Conservation (phyloP, 2,797 vertebrate genomes). For the Gobio occitaniae region DNA sequence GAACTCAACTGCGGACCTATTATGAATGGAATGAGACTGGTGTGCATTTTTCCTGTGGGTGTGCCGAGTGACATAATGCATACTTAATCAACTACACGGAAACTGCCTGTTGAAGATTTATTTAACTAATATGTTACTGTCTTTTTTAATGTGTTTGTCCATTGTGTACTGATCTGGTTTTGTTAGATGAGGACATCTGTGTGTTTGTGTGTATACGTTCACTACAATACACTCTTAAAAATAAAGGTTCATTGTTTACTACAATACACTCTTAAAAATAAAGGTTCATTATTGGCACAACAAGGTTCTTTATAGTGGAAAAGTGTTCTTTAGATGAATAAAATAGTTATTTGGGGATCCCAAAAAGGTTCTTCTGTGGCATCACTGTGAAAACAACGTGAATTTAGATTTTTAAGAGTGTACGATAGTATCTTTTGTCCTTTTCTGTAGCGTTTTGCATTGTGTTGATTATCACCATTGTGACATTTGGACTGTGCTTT, state of each 20-base stretch:
- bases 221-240: background rate
- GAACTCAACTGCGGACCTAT: conserved; percentile 27
- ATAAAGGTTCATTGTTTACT: background rate
- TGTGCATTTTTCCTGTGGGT: conserved; percentile 62
- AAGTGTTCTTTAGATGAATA: background rate
- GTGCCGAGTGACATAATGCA: conserved; percentile 48
- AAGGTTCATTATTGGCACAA: background rate
- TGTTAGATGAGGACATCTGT: background rate
- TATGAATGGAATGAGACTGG: conserved; percentile 65
- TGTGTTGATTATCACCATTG: background rate
- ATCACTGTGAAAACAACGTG: background rate
- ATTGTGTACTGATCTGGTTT: background rate
- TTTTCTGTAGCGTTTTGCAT: background rate
- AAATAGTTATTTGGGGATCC: background rate
- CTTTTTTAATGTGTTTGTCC: background rate
- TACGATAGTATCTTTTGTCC: background rate
- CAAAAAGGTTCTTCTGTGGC: background rate
- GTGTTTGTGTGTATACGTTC: conserved; percentile 7
- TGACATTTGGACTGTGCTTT: background rate
- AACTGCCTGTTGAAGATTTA: background rate
- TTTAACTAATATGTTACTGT: background rate
- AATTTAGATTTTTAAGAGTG: background rate
- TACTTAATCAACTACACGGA: background rate
- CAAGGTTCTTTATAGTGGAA: background rate
- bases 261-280: background rate